These are phyloP conservation scores for Girardinus metallicus DNA, from an alignment of 2,797 vertebrate genomes.

Conservation along the genomic window DNA sequence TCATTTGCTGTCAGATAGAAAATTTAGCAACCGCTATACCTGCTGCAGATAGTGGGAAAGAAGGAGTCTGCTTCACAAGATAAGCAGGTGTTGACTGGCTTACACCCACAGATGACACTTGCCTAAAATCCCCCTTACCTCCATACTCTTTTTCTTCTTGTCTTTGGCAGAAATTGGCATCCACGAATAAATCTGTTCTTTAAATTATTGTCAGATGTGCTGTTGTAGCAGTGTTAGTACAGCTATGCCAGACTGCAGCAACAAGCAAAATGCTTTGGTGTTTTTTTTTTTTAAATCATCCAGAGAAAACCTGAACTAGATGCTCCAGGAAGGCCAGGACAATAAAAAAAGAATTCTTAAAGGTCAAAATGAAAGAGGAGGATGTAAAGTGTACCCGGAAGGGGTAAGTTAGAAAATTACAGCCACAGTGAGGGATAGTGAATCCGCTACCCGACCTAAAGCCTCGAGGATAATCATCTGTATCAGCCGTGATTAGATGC, in stretches of 20 bases:
- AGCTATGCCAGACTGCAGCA: not conserved
- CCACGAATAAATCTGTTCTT: not conserved
- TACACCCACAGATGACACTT: constrained; percentile 2
- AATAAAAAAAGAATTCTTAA: constrained; percentile 3
- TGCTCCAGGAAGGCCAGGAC: not conserved
- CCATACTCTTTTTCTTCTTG: not conserved
- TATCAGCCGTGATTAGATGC: constrained; percentile 41
- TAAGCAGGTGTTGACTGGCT: constrained; percentile 6
- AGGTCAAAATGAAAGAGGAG: constrained; percentile 3
- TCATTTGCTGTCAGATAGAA: constrained; percentile 2
- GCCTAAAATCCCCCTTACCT: not conserved
- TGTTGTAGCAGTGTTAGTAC: not conserved
- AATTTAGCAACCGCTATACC: not conserved
- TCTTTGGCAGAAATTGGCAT: constrained; percentile 6
- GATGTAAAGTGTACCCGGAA: constrained; percentile 7
- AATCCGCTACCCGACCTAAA: constrained; percentile 9
- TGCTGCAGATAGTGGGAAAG: not conserved
- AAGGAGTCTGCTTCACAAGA: constrained; percentile 5
- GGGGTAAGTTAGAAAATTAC: constrained; percentile 10
- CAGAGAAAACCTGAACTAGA: not conserved
- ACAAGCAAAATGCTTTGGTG: not conserved
- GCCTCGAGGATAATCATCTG: constrained; percentile 21
- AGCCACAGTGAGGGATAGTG: constrained; percentile 6
- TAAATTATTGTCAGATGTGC: not conserved
- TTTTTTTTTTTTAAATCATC: not conserved